phyloP scores from a whole-genome alignment of 2,797 vertebrate species.

The Nannoperca australis region DNA sequence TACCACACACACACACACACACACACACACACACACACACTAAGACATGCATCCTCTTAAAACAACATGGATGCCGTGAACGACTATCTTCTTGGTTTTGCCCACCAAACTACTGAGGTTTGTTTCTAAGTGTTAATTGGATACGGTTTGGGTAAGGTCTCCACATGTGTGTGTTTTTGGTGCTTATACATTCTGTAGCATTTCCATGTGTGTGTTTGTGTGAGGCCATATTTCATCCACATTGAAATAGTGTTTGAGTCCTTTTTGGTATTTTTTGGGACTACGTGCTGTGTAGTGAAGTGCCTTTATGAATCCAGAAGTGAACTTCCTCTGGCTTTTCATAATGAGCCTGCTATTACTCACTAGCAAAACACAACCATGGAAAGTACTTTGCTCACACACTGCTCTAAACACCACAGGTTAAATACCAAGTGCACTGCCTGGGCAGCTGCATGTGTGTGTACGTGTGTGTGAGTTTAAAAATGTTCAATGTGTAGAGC shows the following conservation, averaged over 20 bases:
- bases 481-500: background rate
- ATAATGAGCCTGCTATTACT: constrained; percentile 82
- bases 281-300: constrained; percentile 44
- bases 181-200: constrained; percentile 19
- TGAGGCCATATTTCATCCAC: constrained; percentile 50
- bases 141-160: constrained; percentile 40
- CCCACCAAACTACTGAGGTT: constrained; percentile 63
- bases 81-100: constrained; percentile 63
- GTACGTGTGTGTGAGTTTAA: constrained; percentile 20
- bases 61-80: constrained; percentile 72
- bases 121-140: constrained; percentile 73
- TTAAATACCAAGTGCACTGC: constrained; percentile 47
- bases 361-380: constrained; percentile 83
- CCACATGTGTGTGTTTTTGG: constrained; percentile 19
- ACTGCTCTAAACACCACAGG: constrained; percentile 52
- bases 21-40: constrained; percentile 41
- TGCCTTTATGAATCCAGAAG: constrained; percentile 79
- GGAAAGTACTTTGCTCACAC: constrained; percentile 77
- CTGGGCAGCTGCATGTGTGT: background rate
- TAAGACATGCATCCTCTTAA: constrained; percentile 63
- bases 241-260: constrained; percentile 34
- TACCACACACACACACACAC: constrained; percentile 46
- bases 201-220: constrained; percentile 11
- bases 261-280: constrained; percentile 44
- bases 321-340: constrained; percentile 82